Base-by-base conservation (phyloP, 2,888 invertebrate genomes). In the Hydropsyche betteni region DNA sequence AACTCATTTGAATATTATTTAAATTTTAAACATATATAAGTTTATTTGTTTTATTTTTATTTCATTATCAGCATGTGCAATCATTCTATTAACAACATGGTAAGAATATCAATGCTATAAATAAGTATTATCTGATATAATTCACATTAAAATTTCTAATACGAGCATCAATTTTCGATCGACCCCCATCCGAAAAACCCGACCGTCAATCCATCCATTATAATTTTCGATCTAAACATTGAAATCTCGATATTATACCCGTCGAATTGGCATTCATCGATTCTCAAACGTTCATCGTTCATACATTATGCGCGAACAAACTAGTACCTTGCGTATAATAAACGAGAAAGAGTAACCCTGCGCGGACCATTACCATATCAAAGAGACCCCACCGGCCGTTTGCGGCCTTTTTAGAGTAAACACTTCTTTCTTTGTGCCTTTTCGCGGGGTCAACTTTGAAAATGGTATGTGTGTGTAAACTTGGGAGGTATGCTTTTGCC, bases 261-360 rank as follows among this genome's bases (percentile, higher is more conserved):
- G 68, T 58, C 53, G 77, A 72, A 71, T n/a, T 52, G 44, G n/a
- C 71, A 12, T 44, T 44, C 44, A 44, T 44, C 44, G 14, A 34
- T 12, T 69, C 38, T 38, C 69, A n/a, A 69, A 69, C 38, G 69
- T 38, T 69, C 69, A 68, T 34, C 68, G 6, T 10, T 44, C 44
- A 44, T 44, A 44, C 44, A 44, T 44, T 44, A 44, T 44, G 44
- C 44, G 44, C 7, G n/a, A 44, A n/a, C 34, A 55, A 55, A 55
- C 14, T 52, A 44, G 44, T 75, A 44, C 44, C 44, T 44, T 44
- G 44, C 44, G 44, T 8, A 44, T 44, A 44, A 44, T 44, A 44
- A 44, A 44, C 44, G 44, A 44, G 10, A 6, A 6, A 36, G 36
- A 6, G 34, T 64, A 64, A 61, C 61, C 61, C 61, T 64, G 44